Evolutionary conservation across 2,888 invertebrate species (phyloP).

Genomic region (Pseudococcus longispinus): DNA sequence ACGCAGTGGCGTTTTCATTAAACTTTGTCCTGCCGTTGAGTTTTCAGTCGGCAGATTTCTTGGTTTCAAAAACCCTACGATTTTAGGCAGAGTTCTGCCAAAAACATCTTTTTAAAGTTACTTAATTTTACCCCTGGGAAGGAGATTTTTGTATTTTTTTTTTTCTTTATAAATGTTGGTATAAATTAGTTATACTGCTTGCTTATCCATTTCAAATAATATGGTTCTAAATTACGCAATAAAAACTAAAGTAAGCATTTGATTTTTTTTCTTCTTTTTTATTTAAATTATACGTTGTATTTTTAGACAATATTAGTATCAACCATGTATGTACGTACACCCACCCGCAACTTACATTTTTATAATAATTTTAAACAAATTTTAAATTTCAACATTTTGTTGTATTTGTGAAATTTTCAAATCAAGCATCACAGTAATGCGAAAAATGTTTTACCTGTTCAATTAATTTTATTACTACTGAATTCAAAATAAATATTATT

Average conservation of each 20-base stretch:
- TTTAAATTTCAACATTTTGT: neutral
- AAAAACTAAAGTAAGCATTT: neutral
- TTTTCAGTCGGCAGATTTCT: neutral
- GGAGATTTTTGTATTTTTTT: neutral
- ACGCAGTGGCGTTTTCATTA: neutral
- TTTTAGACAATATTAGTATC: neutral
- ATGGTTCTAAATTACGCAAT: neutral
- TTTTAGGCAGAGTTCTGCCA: neutral
- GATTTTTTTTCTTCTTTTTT: neutral
- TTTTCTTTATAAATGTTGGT: neutral
- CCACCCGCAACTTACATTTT: neutral
- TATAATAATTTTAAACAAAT: neutral
- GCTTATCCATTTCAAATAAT: neutral
- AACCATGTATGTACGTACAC: neutral
- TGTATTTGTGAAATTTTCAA: constrained; percentile 3
- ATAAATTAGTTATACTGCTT: neutral
- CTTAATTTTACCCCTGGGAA: constrained; percentile 19
- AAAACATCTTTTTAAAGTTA: constrained; percentile 15
- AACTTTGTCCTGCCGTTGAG: neutral
- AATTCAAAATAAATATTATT: constrained; percentile 18
- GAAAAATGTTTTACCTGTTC: neutral
- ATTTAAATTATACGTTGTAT: neutral
- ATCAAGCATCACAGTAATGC: neutral
- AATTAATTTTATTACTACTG: constrained; percentile 5
- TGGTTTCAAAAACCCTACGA: neutral